Evolutionary conservation across 1,140 invertebrate species (phyloP).

Genomic region (Drosophila jambulina): DNA sequence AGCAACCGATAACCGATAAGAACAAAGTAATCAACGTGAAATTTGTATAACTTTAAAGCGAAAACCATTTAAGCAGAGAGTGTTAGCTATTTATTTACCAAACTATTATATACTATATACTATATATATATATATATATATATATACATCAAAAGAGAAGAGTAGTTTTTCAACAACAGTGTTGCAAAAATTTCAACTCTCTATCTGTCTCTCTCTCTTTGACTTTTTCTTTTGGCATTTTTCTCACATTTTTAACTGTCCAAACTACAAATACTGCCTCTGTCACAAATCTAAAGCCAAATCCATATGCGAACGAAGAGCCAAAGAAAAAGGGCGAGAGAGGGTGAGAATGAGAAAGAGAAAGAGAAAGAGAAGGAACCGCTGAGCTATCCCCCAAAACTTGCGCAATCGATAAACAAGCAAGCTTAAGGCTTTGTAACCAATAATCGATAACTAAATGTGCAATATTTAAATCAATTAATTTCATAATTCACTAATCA

Average conservation of each 20-base stretch:
- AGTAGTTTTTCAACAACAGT: conserved; percentile 20
- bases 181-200: not conserved
- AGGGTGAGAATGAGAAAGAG: not conserved
- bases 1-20: conserved; percentile 4
- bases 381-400: not conserved
- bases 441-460: conserved; percentile 2
- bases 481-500: not conserved
- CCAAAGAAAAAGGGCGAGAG: conserved; percentile 26
- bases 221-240: conserved; percentile 2
- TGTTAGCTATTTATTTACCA: conserved; percentile 60
- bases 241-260: conserved; percentile 14
- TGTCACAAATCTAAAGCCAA: conserved; percentile 14
- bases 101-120: conserved; percentile 43
- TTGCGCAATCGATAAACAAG: not conserved
- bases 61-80: conserved; percentile 40
- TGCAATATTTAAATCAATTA: not conserved
- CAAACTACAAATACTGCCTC: conserved; percentile 56
- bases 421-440: not conserved
- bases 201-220: not conserved
- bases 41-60: conserved; percentile 44
- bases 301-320: conserved; percentile 3
- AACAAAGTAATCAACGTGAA: conserved; percentile 35
- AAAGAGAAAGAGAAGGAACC: not conserved
- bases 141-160: conserved; percentile 11
- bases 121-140: conserved; percentile 19